Evolutionary conservation across 2,888 invertebrate genomes (phyloP), one percentile per base, ranked within the genome.

Genomic region (Lapara coniferarum): DNA sequence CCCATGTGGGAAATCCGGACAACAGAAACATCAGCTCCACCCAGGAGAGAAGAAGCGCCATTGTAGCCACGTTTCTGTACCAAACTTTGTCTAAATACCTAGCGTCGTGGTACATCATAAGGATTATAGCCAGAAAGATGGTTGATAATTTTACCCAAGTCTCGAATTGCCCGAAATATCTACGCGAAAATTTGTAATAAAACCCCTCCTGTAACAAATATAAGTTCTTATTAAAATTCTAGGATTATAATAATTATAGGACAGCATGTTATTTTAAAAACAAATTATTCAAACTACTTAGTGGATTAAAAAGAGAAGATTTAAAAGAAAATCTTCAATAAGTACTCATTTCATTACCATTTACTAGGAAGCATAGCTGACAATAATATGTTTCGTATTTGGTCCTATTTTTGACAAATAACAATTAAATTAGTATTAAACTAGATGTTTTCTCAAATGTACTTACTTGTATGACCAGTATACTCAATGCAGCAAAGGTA

Each of bases 11-110:
- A 71, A 94, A 94, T 69, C 94, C 87, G 0, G 95, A 94, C 0
- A 95, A 78, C 7, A 95, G 80, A 71, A 95, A 92, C 90, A 95
- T 94, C 73, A 95, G 85, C 75, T 95, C 94, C n/a, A 94, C 80
- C 95, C 95, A 95, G 0, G 94, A 86, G 2, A 94, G 78, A 12
- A 95, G 87, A 12, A 95, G 75, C 0, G 94, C 92, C 2, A 92
- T 70, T 0, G 95, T 93, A 0, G 94, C 91, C 0, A 95, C 81
- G 68, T 94, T 91, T 2, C 93, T 80, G 0, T 89, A 82, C 93
- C 93, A 92, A 56, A 88, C 87, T 0, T 73, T 71, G 2, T 74
- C 70, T 3, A 73, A 19, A n/a, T 67, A 7, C 81, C 71, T 44
- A 79, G 5, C 72, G 10, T 82, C 76, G 7, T 19, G 8, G 63